Percentiles rank a stretch among this genome's conserved stretches.
phyloP scores from a whole-genome alignment of 1,140 invertebrate genomes.

The Harpegnathos saltator region DNA sequence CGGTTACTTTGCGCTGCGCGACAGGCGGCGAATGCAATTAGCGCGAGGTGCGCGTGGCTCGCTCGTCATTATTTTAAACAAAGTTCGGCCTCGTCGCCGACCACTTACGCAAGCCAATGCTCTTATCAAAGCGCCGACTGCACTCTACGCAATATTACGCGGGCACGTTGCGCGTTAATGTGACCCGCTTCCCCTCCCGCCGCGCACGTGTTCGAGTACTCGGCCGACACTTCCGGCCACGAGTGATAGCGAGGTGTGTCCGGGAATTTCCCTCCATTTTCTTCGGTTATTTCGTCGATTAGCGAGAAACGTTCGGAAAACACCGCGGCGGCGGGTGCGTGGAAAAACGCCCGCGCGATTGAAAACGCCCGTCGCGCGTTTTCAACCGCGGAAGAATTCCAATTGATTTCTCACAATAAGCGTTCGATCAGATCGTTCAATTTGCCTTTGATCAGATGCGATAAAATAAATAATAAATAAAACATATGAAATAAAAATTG shows the following conservation, averaged over 20 bases:
- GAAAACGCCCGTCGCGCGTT: too few species aligned
- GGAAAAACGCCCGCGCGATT: too few species aligned
- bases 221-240: background rate
- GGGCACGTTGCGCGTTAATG: slow-evolving; percentile 39
- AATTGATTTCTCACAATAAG: too few species aligned
- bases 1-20: background rate
- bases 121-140: slow-evolving; percentile 20
- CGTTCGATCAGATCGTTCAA: too few species aligned
- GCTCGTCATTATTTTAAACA: slow-evolving; percentile 32
- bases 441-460: too few species aligned
- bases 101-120: too few species aligned
- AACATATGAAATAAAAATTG: too few species aligned
- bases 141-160: background rate
- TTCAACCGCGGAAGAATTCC: too few species aligned
- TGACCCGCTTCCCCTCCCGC: background rate
- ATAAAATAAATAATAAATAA: too few species aligned
- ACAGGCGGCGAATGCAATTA: slow-evolving; percentile 23
- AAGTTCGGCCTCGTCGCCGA: slow-evolving; percentile 17
- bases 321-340: too few species aligned
- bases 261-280: slow-evolving; percentile 1
- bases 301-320: background rate
- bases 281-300: background rate
- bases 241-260: background rate
- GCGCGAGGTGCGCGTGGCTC: background rate
- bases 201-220: slow-evolving; percentile 3